phyloP scores from a whole-genome alignment of 64 coral and sea anemone species.

The Pocillopora verrucosa region DNA sequence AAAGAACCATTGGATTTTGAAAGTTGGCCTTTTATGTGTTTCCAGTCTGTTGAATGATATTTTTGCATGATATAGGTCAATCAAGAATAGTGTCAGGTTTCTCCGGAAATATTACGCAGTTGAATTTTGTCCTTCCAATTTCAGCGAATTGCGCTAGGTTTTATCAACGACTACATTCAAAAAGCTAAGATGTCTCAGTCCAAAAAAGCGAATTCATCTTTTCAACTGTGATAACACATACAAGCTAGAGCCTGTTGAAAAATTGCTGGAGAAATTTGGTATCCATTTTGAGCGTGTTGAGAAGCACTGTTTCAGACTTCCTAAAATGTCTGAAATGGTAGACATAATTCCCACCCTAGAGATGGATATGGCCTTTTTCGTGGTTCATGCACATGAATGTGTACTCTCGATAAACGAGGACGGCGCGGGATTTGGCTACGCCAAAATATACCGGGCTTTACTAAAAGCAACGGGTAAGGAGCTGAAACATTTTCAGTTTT shows the following conservation, averaged over 20 bases:
- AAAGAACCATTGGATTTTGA: too few relatives aligned
- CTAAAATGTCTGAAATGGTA: constrained; percentile 55
- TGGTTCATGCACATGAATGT: constrained; percentile 80
- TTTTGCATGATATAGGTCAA: not conserved
- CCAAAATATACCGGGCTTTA: constrained; percentile 64
- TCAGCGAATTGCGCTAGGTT: too few relatives aligned
- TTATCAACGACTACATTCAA: too few relatives aligned
- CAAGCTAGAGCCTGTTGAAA: constrained; percentile 47
- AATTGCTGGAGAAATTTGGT: not conserved
- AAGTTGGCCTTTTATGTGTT: too few relatives aligned
- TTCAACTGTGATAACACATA: constrained; percentile 82
- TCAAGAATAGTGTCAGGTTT: not conserved
- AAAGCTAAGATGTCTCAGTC: not conserved
- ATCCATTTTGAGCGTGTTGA: not conserved
- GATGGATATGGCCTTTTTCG: constrained; percentile 68
- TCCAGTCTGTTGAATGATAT: too few relatives aligned
- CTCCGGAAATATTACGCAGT: not conserved
- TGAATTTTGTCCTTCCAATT: not conserved
- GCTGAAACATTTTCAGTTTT: too few relatives aligned
- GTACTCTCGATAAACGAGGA: constrained; percentile 62
- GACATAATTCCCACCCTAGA: not conserved
- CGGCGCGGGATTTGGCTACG: constrained; percentile 57
- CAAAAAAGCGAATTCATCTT: constrained; percentile 24
- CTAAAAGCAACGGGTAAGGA: constrained; percentile 43
- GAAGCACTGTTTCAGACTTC: constrained; percentile 49